Evolutionary conservation across 1,140 invertebrate species (phyloP).

Genomic region (Musca domestica): DNA sequence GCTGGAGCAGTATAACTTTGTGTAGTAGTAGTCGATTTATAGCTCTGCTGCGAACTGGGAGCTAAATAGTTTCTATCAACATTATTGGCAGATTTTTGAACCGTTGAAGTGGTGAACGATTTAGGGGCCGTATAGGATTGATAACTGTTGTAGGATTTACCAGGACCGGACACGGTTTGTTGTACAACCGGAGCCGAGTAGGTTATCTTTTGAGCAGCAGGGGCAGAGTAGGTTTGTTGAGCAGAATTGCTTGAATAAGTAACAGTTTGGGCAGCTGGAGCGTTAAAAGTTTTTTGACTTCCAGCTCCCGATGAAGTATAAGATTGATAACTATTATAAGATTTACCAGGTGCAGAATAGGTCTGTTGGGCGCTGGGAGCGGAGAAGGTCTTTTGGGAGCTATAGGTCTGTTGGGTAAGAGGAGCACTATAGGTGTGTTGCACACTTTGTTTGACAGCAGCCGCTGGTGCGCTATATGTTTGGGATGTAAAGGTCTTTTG

Average conservation of each 20-base stretch:
- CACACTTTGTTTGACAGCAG: too few species aligned
- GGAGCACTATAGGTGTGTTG: background rate
- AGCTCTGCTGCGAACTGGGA: background rate
- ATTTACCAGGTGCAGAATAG: conserved; percentile 6
- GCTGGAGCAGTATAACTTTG: conserved; percentile 7
- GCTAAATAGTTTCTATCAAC: conserved; percentile 1
- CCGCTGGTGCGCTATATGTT: too few species aligned
- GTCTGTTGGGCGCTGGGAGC: background rate
- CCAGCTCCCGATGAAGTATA: background rate
- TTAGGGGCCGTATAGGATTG: background rate
- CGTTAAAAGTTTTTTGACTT: background rate
- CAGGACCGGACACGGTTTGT: background rate
- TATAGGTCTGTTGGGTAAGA: background rate
- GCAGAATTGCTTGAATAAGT: background rate
- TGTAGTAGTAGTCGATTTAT: too few species aligned
- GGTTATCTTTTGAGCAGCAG: background rate
- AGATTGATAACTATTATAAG: conserved; percentile 13
- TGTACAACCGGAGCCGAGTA: conserved; percentile 6
- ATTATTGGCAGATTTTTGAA: background rate
- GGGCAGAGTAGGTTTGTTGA: background rate
- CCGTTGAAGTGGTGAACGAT: background rate
- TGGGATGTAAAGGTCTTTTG: background rate
- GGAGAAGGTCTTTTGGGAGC: background rate
- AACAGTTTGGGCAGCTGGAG: background rate
- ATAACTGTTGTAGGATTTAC: conserved; percentile 9